Percentiles rank a stretch among this genome's conserved stretches.
phyloP scores from a whole-genome alignment of 2,797 vertebrate genomes.

The Gambelia wislizenii region DNA sequence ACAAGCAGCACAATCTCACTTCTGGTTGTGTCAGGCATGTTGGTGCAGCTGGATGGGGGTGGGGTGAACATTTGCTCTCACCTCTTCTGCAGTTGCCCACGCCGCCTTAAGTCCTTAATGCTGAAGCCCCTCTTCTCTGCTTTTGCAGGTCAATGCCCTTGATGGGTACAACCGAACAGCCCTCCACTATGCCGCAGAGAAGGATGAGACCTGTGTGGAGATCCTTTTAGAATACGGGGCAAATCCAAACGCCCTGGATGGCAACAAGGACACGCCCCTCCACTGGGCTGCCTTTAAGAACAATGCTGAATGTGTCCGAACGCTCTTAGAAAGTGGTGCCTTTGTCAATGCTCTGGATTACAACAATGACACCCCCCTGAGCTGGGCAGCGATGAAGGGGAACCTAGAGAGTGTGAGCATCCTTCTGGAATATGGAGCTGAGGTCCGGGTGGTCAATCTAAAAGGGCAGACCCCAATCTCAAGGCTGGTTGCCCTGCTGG shows the following conservation, averaged over 20 bases:
- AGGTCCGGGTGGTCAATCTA: constrained; percentile 91
- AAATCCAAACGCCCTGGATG: constrained; percentile 90
- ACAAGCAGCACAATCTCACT: too few relatives aligned
- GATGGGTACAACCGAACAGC: constrained; percentile 97
- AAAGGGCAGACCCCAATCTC: constrained; percentile 96
- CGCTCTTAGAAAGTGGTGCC: constrained; percentile 91
- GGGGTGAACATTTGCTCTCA: too few relatives aligned
- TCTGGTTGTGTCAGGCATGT: too few relatives aligned
- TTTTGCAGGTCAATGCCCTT: constrained; percentile 90
- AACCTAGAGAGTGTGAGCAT: constrained; percentile 94
- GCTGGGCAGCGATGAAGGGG: constrained; percentile 98
- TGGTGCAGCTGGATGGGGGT: too few relatives aligned
- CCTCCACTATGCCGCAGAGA: constrained; percentile 95
- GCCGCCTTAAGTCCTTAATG: neutral
- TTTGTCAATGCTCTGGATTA: constrained; percentile 91
- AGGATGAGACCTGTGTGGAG: constrained; percentile 94
- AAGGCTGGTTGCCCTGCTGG: constrained; percentile 89
- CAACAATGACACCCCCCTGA: constrained; percentile 94
- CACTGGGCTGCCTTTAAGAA: constrained; percentile 99
- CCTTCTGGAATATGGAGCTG: constrained; percentile 92
- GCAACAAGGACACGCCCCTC: constrained; percentile 95
- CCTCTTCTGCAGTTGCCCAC: too few relatives aligned
- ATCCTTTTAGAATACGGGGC: constrained; percentile 94
- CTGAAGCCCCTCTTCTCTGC: neutral
- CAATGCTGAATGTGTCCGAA: constrained; percentile 90